phyloP scores from a whole-genome alignment of 2,797 vertebrate species.

The Rhinella marina region DNA sequence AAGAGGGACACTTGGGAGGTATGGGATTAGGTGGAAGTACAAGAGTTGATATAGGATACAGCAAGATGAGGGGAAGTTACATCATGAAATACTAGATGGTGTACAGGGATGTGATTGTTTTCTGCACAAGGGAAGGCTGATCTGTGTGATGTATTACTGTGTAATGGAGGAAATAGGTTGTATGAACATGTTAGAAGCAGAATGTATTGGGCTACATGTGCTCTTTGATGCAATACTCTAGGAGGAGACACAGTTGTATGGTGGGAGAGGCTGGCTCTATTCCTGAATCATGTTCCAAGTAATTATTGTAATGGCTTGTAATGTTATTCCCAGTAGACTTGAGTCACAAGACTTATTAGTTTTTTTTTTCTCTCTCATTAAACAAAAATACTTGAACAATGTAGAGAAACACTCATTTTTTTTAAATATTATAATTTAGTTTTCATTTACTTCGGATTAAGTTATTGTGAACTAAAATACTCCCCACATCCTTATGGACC shows the following conservation, averaged over 20 bases:
- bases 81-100: neutral
- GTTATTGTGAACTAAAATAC: neutral
- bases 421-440: neutral
- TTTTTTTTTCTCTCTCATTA: neutral
- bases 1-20: too few species aligned
- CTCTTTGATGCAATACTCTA: neutral
- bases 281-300: neutral
- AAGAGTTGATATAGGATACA: neutral
- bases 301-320: conserved; percentile 8
- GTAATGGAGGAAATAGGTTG: neutral
- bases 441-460: neutral
- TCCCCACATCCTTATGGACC: neutral
- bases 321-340: neutral
- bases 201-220: too few species aligned
- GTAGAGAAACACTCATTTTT: neutral
- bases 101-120: neutral
- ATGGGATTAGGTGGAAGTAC: neutral
- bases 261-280: neutral
- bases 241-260: too few species aligned
- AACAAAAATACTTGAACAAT: neutral
- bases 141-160: neutral
- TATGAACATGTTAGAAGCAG: neutral
- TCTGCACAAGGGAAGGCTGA: neutral
- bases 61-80: neutral
- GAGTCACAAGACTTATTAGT: neutral